Evolutionary conservation across 1,140 invertebrate genomes (phyloP).

Genomic region (Drosophila lacertosa): DNA sequence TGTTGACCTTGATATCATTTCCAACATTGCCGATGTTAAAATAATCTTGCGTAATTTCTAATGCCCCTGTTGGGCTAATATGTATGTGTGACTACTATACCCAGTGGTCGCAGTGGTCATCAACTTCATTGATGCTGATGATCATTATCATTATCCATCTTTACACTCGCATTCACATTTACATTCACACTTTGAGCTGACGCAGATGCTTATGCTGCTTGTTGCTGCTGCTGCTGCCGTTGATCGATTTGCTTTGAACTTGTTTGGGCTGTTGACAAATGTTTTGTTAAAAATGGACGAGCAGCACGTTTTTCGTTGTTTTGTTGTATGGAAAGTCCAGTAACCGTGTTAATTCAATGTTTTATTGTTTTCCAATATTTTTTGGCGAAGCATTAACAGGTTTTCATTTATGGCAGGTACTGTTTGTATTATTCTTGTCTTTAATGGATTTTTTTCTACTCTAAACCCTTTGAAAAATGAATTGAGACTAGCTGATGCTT

Average conservation of each 20-base stretch:
- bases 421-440: constrained; percentile 55
- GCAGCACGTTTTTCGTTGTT: constrained; percentile 44
- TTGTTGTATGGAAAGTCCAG: constrained; percentile 55
- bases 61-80: constrained; percentile 61
- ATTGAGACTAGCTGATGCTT: too few relatives aligned
- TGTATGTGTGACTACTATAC: constrained; percentile 71
- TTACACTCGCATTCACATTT: constrained; percentile 26
- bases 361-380: constrained; percentile 59
- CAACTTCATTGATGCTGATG: constrained; percentile 36
- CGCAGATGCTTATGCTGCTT: constrained; percentile 24
- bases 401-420: constrained; percentile 15
- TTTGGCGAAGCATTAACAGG: constrained; percentile 54
- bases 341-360: constrained; percentile 50
- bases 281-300: constrained; percentile 29
- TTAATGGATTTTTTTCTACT: constrained; percentile 31
- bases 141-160: constrained; percentile 51
- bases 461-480: too few relatives aligned
- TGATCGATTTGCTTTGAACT: constrained; percentile 66
- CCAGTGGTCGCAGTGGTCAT: constrained; percentile 41
- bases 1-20: constrained; percentile 78
- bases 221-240: constrained; percentile 20
- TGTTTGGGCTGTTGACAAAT: constrained; percentile 61
- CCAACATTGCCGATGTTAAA: constrained; percentile 64
- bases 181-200: constrained; percentile 31
- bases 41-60: constrained; percentile 71